Base-by-base conservation (phyloP, 2,113 vertebrate species). In the Chlamydotis undulata region DNA sequence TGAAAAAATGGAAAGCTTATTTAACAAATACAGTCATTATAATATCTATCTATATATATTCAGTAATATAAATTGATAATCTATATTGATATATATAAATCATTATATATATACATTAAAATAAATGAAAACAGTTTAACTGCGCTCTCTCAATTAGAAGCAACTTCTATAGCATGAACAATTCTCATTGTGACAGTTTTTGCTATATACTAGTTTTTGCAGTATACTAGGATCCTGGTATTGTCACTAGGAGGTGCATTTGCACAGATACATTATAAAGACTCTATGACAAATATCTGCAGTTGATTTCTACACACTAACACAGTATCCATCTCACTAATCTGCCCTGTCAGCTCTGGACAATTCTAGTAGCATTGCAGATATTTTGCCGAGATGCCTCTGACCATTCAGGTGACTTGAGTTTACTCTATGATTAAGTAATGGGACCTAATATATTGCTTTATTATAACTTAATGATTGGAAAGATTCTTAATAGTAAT, bases 141-240 rank as follows among this genome's bases (percentile, higher is more conserved):
- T 89, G 55, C 85, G 82, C 65, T 91, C 49, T 94, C 77, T 92
- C 75, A 95, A 78, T 76, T 74, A 91, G 90, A 93, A 93, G 63
- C 50, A 94, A 83, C 68, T 79, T 90, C 31, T 93, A n/a, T 73
- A 80, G 64, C 24, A 19, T 73, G 91, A 95, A 59, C 45, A 82
- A 21, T 93, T 95, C 70, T 92, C 35, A 70, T 37, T 31, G 49
- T 55, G 26, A 80, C 15, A 89, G n/a, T 67, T 90, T 96, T 92
- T 92, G 35, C 41, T 43, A 43, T 16, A 43, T 43, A 6, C 41
- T 43, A 43, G 41, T 43, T 43, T 43, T 43, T 43, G 14, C 41
- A 15, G 11, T 49, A 16, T 22, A 17, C 17, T 45, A 43, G 37
- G 24, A 35, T 45, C 10, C 18, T 73, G 24, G 4, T 74, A 17